These are phyloP conservation scores for Pipistrellus nathusii DNA, from an alignment of 2,797 vertebrate genomes.

Conservation along the genomic window DNA sequence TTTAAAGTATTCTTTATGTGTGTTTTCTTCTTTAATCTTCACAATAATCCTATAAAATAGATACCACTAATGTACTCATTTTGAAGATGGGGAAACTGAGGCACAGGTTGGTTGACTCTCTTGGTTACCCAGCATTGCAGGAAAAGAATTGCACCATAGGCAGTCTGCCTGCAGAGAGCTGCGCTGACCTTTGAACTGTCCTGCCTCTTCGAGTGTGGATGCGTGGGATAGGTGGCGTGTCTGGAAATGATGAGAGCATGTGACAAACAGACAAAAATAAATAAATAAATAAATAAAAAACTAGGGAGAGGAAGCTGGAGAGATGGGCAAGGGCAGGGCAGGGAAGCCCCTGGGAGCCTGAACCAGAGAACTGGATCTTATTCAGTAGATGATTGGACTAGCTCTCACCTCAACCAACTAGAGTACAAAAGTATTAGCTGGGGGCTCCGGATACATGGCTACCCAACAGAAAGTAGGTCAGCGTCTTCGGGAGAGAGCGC, in stretches of 20 bases:
- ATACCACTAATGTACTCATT: not conserved
- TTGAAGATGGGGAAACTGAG: constrained; percentile 12
- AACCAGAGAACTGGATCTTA: not conserved
- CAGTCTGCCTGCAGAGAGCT: not conserved
- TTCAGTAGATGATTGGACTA: not conserved
- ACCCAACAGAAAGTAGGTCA: constrained; percentile 62
- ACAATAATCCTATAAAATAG: not conserved
- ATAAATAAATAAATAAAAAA: not conserved
- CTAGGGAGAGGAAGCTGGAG: not conserved
- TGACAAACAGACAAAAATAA: not conserved
- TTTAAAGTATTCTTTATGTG: not conserved
- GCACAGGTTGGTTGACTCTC: not conserved
- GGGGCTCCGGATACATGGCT: not conserved
- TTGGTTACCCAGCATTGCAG: not conserved
- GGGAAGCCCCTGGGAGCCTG: not conserved
- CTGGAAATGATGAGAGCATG: not conserved
- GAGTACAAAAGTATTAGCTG: not conserved
- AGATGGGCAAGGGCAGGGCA: not conserved
- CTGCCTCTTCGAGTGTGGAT: rapidly evolving
- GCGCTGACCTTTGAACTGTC: rapidly evolving
- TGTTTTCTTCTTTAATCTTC: constrained; percentile 40
- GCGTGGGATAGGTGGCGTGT: rapidly evolving
- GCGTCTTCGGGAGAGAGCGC: not conserved
- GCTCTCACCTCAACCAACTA: not conserved
- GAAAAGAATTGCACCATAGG: not conserved